Percentiles rank a stretch among this genome's conserved stretches.
These are phyloP conservation scores for Phragmatobia fuliginosa DNA, from an alignment of 2,888 invertebrate genomes.

Conservation along the genomic window DNA sequence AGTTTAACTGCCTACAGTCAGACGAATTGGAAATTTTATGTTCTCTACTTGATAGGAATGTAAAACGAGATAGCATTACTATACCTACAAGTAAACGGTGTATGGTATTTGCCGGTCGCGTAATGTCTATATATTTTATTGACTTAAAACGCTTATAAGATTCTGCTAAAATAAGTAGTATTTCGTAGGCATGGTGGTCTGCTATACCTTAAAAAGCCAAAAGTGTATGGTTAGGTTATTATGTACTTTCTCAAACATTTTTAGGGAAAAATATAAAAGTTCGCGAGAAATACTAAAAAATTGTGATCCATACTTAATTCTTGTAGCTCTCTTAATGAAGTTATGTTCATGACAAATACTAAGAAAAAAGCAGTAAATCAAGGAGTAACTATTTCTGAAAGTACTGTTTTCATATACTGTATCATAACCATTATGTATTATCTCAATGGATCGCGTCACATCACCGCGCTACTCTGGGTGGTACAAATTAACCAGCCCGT, in stretches of 20 bases:
- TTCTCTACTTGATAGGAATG: conserved; percentile 25
- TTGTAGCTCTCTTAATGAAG: background rate
- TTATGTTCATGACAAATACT: background rate
- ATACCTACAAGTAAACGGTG: conserved; percentile 11
- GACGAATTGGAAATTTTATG: conserved; percentile 47
- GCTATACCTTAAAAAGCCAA: background rate
- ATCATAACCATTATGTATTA: conserved; percentile 41
- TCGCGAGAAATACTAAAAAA: background rate
- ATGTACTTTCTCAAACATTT: background rate
- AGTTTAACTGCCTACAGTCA: conserved; percentile 48
- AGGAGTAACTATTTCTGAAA: conserved; percentile 8
- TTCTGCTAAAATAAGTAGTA: background rate
- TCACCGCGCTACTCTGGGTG: conserved; percentile 54
- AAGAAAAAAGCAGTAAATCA: background rate
- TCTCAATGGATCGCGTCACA: conserved; percentile 25
- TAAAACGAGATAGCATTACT: conserved; percentile 16
- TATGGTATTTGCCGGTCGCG: background rate
- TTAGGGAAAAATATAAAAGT: background rate
- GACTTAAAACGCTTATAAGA: background rate
- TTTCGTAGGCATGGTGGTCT: background rate
- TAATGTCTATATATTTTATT: background rate
- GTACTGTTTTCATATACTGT: conserved; percentile 31
- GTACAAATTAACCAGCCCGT: conserved; percentile 78
- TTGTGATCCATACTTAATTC: background rate
- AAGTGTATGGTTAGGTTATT: background rate